Evolutionary conservation across 2,888 invertebrate species (phyloP).

Genomic region (Lobophora halterata): DNA sequence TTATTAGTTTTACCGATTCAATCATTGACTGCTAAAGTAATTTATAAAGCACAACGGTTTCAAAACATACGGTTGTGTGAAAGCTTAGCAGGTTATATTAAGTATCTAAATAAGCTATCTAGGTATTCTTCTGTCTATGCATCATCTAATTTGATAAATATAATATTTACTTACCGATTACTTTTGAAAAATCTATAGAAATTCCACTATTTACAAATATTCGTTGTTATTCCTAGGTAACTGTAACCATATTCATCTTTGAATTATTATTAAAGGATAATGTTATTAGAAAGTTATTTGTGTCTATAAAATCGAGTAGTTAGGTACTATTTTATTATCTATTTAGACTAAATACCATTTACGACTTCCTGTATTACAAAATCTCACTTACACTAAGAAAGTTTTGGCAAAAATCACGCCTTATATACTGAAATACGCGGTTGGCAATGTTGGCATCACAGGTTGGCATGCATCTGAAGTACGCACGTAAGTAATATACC

Average conservation of each 20-base stretch:
- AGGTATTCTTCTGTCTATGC: neutral
- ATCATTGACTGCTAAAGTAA: conserved; percentile 17
- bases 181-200: conserved; percentile 26
- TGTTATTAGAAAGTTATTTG: conserved; percentile 49
- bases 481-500: too few relatives aligned
- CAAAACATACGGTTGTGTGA: too few relatives aligned
- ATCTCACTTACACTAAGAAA: conserved; percentile 19
- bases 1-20: conserved; percentile 14
- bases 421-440: too few relatives aligned
- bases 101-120: neutral
- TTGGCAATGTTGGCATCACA: too few relatives aligned
- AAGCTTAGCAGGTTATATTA: too few relatives aligned
- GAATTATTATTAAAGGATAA: conserved; percentile 41
- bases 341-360: conserved; percentile 44
- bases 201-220: conserved; percentile 21
- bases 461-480: too few relatives aligned
- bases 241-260: conserved; percentile 42
- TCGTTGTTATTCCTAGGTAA: conserved; percentile 32
- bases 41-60: too few relatives aligned
- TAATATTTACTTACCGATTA: conserved; percentile 19
- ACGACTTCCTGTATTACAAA: conserved; percentile 48
- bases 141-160: conserved; percentile 6
- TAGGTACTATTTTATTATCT: conserved; percentile 54
- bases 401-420: too few relatives aligned
- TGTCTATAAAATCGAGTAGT: conserved; percentile 61